phyloP scores from a whole-genome alignment of 2,113 vertebrate species.

The Cynocephalus volans region DNA sequence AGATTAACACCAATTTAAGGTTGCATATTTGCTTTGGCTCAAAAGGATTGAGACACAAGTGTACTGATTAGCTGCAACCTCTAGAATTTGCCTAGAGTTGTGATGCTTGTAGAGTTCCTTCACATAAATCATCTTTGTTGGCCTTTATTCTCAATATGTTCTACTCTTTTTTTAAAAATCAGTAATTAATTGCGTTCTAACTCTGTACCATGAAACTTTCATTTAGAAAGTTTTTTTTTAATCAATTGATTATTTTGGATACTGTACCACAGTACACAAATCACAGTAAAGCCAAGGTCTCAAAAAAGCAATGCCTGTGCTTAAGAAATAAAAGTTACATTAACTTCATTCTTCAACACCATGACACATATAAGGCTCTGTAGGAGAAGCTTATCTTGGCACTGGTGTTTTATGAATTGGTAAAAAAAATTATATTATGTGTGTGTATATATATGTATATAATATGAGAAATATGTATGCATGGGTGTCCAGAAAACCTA shows the following conservation, averaged over 20 bases:
- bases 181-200: constrained; percentile 20
- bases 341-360: constrained; percentile 2
- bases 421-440: background rate
- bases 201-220: constrained; percentile 23
- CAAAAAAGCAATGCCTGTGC: background rate
- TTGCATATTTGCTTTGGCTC: constrained; percentile 18
- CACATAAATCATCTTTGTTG: constrained; percentile 31
- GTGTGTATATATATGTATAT: background rate
- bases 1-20: background rate
- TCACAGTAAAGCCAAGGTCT: background rate
- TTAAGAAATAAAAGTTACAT: constrained; percentile 28
- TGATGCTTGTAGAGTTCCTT: constrained; percentile 8
- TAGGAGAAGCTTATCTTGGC: background rate
- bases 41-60: background rate
- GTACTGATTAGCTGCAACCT: background rate
- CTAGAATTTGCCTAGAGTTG: background rate
- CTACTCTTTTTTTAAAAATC: background rate
- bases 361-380: background rate
- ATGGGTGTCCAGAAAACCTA: background rate
- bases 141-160: background rate
- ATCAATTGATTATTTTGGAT: constrained; percentile 27
- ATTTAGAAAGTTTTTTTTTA: constrained; percentile 47
- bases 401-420: constrained; percentile 35
- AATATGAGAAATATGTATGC: background rate
- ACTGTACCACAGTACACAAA: background rate